These are phyloP conservation scores for Calyptomena viridis DNA, from an alignment of 2,113 vertebrate genomes.

Conservation along the genomic window DNA sequence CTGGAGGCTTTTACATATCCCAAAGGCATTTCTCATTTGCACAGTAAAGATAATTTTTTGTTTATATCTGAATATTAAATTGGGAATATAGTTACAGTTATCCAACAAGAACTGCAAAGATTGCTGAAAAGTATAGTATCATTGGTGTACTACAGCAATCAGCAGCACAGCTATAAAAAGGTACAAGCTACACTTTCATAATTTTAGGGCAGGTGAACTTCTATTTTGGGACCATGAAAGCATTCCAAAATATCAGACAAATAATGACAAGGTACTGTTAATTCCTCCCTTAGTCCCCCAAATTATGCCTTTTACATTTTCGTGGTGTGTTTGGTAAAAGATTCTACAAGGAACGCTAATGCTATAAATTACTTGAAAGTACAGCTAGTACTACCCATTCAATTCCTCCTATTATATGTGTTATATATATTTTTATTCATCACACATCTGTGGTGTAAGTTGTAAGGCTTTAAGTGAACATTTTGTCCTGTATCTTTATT, in stretches of 20 bases:
- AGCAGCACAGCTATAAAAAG: conserved; percentile 14
- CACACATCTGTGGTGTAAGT: not conserved
- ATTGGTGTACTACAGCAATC: conserved; percentile 33
- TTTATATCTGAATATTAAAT: conserved; percentile 75
- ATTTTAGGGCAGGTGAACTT: conserved; percentile 41
- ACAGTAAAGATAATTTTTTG: conserved; percentile 75
- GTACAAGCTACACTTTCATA: conserved; percentile 17
- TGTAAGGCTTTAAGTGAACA: not conserved
- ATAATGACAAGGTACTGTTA: not conserved
- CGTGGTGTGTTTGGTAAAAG: not conserved
- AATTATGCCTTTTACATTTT: not conserved
- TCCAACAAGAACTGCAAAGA: conserved; percentile 61
- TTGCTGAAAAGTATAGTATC: conserved; percentile 56
- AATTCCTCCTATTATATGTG: not conserved
- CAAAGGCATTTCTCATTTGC: conserved; percentile 76
- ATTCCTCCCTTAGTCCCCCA: not conserved
- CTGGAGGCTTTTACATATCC: conserved; percentile 72
- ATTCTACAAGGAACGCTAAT: not conserved
- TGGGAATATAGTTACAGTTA: conserved; percentile 44
- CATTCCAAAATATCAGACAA: conserved; percentile 15
- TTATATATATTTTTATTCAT: not conserved
- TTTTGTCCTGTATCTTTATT: not conserved
- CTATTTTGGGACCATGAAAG: conserved; percentile 50
- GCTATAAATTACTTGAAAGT: not conserved
- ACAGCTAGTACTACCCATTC: not conserved